These are phyloP conservation scores for Lepidurus apus DNA, from an alignment of 1,140 invertebrate genomes.

Conservation along the genomic window DNA sequence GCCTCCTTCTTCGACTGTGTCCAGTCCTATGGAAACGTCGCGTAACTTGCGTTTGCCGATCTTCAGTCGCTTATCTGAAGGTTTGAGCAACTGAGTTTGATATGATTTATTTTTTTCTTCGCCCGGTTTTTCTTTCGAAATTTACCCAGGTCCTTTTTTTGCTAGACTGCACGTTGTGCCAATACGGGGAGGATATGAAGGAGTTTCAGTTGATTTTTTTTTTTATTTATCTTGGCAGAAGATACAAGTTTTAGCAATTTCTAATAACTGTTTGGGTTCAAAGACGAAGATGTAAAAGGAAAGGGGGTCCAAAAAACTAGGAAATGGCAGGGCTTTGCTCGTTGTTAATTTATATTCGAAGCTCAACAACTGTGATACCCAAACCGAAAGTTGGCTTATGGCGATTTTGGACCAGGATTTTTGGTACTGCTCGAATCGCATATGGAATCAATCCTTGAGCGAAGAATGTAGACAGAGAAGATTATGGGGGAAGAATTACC, in stretches of 20 bases:
- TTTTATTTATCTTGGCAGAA: neutral
- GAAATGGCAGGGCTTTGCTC: conserved; percentile 11
- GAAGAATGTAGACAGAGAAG: neutral
- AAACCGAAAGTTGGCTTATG: conserved; percentile 19
- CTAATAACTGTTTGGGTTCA: neutral
- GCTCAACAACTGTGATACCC: conserved; percentile 21
- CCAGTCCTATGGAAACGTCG: conserved; percentile 35
- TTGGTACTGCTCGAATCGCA: neutral
- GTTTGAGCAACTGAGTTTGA: conserved; percentile 23
- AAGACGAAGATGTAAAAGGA: neutral
- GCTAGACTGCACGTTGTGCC: conserved; percentile 17
- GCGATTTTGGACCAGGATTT: neutral
- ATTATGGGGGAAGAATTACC: neutral
- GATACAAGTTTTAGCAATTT: neutral
- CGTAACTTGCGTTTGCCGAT: conserved; percentile 31
- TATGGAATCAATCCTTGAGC: neutral
- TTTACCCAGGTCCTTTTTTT: neutral
- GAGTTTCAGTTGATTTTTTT: neutral
- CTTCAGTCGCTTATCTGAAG: conserved; percentile 34
- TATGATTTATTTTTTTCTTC: neutral
- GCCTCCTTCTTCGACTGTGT: conserved; percentile 32
- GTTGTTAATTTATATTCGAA: conserved; percentile 16
- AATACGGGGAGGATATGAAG: neutral
- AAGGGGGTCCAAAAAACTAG: neutral
- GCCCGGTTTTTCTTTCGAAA: neutral